Base-by-base conservation (phyloP, 1,140 invertebrate species). In the Drosophila dunni region DNA sequence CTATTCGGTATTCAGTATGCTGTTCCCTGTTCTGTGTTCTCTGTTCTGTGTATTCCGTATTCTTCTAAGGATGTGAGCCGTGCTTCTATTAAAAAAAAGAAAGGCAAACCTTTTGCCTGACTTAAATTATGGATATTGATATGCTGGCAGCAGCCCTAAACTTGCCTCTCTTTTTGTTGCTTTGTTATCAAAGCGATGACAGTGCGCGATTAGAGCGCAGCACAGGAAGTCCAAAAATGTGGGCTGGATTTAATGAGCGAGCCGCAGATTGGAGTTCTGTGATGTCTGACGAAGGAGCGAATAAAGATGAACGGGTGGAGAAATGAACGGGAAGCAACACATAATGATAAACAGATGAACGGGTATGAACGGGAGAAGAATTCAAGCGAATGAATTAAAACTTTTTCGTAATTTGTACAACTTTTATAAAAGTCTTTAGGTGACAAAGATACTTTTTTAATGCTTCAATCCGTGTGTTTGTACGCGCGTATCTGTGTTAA, bases 71-170 rank as follows among this genome's bases (percentile, higher is more conserved):
- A 78, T 70, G 73, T 7, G 13, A 42, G n/a, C 1, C 4, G 11
- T 42, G 40, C n/a, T 42, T n/a, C 20, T 51, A 11, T 50, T 38
- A 5, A 11, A 24, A 45, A 63, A 20, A 42, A 70, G 66, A 75
- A 70, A 58, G 72, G 66, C 72, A 33, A 34, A 42, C 57, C 33
- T 24, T 29, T 60, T 13, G n/a, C 29, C 54, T 61, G 60, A 67
- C 75, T 75, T 76, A 82, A 79, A 79, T 78, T 82, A 88, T 86
- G 76, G 82, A 88, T 86, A 88, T 86, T 68, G 77, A 61, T 64
- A 67, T 73, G 64, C 48, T 61, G 63, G 33, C 48, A 20, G 24
- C 40, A 13, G 11, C 1, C 15, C 46, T 20, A 29, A 60, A 34
- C 51, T 58, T 20, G 54, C 54, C 53, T 54, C 50, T 68, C 24